Evolutionary conservation across 2,888 invertebrate genomes (phyloP), one percentile per base, ranked within the genome.

Genomic region (Pantelozetes paolii): DNA sequence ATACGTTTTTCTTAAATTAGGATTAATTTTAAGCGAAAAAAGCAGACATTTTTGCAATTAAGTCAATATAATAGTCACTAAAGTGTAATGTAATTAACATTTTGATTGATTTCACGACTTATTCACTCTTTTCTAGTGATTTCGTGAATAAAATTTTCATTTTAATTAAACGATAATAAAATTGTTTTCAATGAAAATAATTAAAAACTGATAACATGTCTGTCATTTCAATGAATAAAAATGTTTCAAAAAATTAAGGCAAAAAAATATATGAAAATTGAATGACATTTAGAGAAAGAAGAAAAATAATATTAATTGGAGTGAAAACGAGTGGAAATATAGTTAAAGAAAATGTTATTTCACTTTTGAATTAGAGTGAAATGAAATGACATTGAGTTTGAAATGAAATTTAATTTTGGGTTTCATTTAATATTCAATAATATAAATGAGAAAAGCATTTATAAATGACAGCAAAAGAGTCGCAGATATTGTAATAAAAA

Each of bases 121-220:
- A 32, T 9, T 30, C 18, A 30, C 26, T 54, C 26, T 23, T 26
- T 11, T 18, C 26, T 9, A 54, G 26, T 54, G 5, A n/a, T 50
- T 50, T 50, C 23, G 45, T 45, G 45, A 26, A 54, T 23, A 54
- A 11, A 32, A 32, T n/a, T n/a, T 62, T n/a, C 6, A 5, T 62
- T 62, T 62, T 62, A 32, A 62, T 62, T 32, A 62, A 15, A 28
- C 62, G 62, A 62, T 30, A 62, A 62, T 62, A 62, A 9, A 62
- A 62, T 28, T 20, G 62, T 32, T 36, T 62, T n/a, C 26, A 62
- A 36, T 11, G 62, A 62, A 59, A 32, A 62, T 62, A 62, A 62
- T 62, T 62, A 62, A 62, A 62, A 62, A 62, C 62, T 62, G 62
- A 62, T 62, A 32, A 36, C 62, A 32, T 26, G 32, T 32, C 59